phyloP scores from a whole-genome alignment of 2,888 invertebrate genomes.

The Melolontha melolontha region DNA sequence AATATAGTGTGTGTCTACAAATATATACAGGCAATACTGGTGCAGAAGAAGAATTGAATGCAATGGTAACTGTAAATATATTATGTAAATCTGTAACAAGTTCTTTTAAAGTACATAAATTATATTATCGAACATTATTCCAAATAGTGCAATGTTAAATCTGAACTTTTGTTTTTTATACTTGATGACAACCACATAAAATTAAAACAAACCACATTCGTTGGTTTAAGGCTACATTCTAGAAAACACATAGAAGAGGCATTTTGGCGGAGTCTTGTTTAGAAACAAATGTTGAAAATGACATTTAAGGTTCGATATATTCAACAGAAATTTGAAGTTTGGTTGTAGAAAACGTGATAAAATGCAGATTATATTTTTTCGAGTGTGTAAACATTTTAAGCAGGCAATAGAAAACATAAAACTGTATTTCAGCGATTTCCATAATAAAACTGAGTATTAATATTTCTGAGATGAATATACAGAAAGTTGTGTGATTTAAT shows the following conservation, averaged over 20 bases:
- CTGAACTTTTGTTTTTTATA: constrained; percentile 41
- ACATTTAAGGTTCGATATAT: constrained; percentile 39
- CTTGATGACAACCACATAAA: constrained; percentile 38
- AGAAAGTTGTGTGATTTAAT: constrained; percentile 42
- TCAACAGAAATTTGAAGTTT: constrained; percentile 20
- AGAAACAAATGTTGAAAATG: constrained; percentile 4
- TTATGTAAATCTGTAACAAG: constrained; percentile 36
- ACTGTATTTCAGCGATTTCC: constrained; percentile 38
- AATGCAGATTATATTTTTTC: constrained; percentile 42
- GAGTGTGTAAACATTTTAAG: constrained; percentile 27
- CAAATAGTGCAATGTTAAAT: constrained; percentile 30
- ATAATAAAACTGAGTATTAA: constrained; percentile 28
- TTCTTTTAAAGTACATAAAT: constrained; percentile 40
- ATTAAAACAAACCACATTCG: constrained; percentile 34
- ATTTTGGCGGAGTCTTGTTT: constrained; percentile 39
- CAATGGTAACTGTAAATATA: constrained; percentile 35
- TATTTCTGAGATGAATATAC: constrained; percentile 24
- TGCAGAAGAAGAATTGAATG: constrained; percentile 34
- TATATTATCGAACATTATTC: constrained; percentile 33
- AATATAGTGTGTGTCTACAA: too few relatives aligned
- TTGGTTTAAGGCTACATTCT: constrained; percentile 37
- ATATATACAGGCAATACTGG: not conserved
- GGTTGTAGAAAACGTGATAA: constrained; percentile 33
- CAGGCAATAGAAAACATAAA: constrained; percentile 37
- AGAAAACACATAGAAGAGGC: constrained; percentile 36